These are phyloP conservation scores for Protosalanx chinensis DNA, from an alignment of 2,797 vertebrate genomes.

Conservation along the genomic window DNA sequence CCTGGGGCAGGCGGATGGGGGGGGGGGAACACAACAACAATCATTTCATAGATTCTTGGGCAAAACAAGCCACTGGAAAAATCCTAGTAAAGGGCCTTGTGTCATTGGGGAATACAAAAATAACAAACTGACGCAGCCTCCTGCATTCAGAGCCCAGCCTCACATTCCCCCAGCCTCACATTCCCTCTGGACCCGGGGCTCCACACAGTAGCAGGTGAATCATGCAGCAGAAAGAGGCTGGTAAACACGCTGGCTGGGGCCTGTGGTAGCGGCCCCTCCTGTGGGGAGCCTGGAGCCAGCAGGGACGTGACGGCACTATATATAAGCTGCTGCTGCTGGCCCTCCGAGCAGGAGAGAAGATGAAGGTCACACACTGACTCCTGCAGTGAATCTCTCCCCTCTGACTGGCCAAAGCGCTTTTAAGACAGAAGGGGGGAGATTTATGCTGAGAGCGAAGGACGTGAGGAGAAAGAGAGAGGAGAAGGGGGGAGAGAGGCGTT, in stretches of 20 bases:
- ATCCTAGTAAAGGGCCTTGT: not conserved
- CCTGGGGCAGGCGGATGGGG: slow-evolving; percentile 40
- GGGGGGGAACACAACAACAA: too few species aligned
- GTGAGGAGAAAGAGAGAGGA: slow-evolving; percentile 2
- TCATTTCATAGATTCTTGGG: not conserved
- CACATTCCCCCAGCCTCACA: not conserved
- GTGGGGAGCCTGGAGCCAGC: not conserved
- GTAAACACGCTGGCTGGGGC: not conserved
- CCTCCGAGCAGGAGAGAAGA: slow-evolving; percentile 14
- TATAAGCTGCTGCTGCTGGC: slow-evolving; percentile 48
- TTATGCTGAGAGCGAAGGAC: slow-evolving; percentile 28
- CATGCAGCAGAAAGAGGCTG: not conserved
- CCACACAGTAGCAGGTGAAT: not conserved
- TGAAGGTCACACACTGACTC: slow-evolving; percentile 62
- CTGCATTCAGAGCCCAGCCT: not conserved
- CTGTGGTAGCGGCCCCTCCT: not conserved
- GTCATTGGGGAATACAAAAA: not conserved
- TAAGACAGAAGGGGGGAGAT: slow-evolving; percentile 35
- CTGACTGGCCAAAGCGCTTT: not conserved
- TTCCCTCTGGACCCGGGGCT: not conserved
- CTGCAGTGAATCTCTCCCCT: not conserved
- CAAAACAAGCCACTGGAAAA: not conserved
- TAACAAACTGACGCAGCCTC: not conserved
- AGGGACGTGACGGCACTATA: slow-evolving; percentile 54
- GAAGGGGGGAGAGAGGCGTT: slow-evolving; percentile 29